Conservation (phyloP, 2,888 invertebrate genomes). For the Acrobasis consociella region DNA sequence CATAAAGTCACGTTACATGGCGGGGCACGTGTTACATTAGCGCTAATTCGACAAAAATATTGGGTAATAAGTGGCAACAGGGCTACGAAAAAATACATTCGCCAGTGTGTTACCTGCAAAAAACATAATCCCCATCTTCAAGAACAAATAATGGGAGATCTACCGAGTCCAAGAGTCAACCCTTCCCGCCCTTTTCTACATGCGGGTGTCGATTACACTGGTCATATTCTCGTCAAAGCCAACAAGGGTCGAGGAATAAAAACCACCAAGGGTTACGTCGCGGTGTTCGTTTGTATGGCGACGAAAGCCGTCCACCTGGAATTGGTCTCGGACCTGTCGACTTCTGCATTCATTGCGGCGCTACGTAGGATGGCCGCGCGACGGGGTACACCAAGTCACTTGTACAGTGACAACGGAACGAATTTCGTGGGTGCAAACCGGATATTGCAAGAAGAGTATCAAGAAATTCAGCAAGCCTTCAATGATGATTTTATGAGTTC, state of each 20-base stretch:
- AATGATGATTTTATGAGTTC: no score
- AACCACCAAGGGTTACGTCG: conserved; percentile 2
- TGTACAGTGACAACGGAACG: conserved; percentile 38
- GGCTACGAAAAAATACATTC: conserved; percentile 16
- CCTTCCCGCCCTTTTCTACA: not conserved
- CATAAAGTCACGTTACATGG: conserved; percentile 22
- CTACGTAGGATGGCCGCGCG: conserved; percentile 36
- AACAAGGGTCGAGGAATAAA: conserved; percentile 11
- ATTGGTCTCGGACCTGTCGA: conserved; percentile 37
- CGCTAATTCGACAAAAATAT: conserved; percentile 21
- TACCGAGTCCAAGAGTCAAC: not conserved
- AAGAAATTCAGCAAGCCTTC: no score
- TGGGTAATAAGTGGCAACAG: conserved; percentile 34
- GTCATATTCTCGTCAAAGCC: not conserved
- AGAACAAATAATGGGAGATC: not conserved
- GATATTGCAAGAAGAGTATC: conserved; percentile 25
- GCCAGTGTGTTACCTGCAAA: conserved; percentile 1
- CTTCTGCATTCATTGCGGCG: conserved; percentile 37
- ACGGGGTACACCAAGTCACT: conserved; percentile 34
- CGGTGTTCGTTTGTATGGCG: conserved; percentile 5
- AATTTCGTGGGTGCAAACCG: conserved; percentile 37
- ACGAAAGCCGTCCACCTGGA: conserved; percentile 35
- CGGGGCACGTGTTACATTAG: conserved; percentile 9
- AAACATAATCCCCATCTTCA: not conserved
- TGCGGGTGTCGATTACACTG: not conserved